Evolutionary conservation across 2,888 invertebrate species (phyloP).

Genomic region (Bimastos eiseni): DNA sequence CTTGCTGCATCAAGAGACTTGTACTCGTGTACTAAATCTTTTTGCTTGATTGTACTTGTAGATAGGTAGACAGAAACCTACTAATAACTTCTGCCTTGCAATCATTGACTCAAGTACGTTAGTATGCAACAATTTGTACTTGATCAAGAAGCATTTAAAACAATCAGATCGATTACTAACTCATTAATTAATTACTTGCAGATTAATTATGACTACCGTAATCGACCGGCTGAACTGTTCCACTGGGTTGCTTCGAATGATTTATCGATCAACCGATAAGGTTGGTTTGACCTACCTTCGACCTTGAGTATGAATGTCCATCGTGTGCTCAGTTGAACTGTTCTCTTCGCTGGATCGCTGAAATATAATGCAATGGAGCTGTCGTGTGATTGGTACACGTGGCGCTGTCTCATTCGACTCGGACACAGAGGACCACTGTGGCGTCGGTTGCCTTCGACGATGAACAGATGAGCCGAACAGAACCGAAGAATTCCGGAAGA

Average conservation of each 20-base stretch:
- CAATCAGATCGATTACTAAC: no score
- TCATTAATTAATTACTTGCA: neutral
- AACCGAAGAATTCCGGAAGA: slow-evolving; percentile 22
- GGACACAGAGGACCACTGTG: neutral
- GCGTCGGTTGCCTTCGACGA: slow-evolving; percentile 8
- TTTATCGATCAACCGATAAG: neutral
- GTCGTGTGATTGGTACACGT: neutral
- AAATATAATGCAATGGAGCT: neutral
- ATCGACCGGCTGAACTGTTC: neutral
- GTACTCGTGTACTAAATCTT: no score
- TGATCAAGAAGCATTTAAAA: no score
- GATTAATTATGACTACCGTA: neutral
- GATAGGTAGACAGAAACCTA: no score
- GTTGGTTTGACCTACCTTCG: neutral
- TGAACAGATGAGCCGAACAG: slow-evolving; percentile 15
- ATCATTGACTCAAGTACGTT: no score
- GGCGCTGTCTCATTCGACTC: neutral
- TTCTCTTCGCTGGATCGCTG: neutral
- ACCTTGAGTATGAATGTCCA: slow-evolving; percentile 20
- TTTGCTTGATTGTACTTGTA: no score
- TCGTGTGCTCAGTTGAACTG: neutral
- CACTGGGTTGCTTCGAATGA: neutral
- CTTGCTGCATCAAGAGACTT: no score
- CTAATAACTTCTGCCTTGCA: no score
- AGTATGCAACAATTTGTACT: no score